Evolutionary conservation across 2,113 vertebrate species (phyloP).

Genomic region (Proteles cristata): DNA sequence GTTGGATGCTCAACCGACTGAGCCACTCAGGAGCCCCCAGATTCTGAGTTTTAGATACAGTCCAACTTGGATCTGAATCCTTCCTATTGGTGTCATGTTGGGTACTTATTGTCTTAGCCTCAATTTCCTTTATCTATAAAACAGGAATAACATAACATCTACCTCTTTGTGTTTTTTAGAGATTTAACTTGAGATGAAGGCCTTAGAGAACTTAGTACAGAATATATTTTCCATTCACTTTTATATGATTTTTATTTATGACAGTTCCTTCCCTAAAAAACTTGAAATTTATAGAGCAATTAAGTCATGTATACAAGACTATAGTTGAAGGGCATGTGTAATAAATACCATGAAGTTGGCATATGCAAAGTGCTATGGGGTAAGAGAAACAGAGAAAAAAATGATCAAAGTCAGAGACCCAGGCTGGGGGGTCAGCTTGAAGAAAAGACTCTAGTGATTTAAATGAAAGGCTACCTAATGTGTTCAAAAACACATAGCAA

Average conservation of each 20-base stretch:
- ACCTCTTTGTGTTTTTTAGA: neutral
- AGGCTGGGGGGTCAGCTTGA: neutral
- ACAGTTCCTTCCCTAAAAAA: neutral
- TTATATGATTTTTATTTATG: neutral
- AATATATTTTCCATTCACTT: neutral
- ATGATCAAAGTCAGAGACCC: neutral
- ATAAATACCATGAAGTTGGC: neutral
- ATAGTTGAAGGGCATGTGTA: conserved; percentile 2
- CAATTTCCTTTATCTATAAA: neutral
- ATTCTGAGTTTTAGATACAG: neutral
- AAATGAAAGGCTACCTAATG: neutral
- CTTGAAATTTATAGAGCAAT: neutral
- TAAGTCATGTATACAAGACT: neutral
- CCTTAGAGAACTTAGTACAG: neutral
- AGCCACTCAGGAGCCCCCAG: too few species aligned
- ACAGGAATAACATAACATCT: neutral
- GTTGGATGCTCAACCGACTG: too few species aligned
- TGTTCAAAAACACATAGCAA: neutral
- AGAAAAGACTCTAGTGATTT: neutral
- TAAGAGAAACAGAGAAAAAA: neutral
- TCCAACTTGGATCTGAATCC: neutral
- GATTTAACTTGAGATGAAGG: neutral
- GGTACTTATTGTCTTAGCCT: neutral
- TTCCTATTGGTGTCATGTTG: neutral
- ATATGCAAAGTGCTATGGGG: neutral